Evolutionary conservation across 2,888 invertebrate species (phyloP), one percentile per base, ranked within the genome.

Genomic region (Meiosimyza platycephala): DNA sequence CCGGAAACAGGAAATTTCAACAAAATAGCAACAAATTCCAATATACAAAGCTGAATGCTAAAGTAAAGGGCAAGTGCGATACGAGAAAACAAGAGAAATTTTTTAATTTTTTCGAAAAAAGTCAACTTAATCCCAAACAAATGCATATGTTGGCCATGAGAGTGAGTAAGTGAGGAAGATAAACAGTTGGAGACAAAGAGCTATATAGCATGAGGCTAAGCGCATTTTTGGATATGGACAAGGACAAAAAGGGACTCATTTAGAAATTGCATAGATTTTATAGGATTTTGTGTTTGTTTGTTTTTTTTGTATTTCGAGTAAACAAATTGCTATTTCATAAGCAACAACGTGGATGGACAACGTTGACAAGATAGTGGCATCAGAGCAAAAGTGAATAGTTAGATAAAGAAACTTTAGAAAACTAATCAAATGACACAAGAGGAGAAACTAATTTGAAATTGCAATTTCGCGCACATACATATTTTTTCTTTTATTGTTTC

Each of bases 1-100:
- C 47, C 63, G 54, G 62, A 70, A 54, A 47, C 62, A n/a, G 70
- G 62, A 63, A 62, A 70, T 63, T 70, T 47, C 33, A 70, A 63
- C 63, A 63, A 70, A 62, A 63, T 48, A 63, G 52, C 63, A 54
- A 70, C 70, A 70, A 70, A 70, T 70, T 63, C 40, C 70, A 40
- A 48, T 28, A 33, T 51, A 63, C 40, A 47, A 6, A 40, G 50
- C 9, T 22, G 5, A 64, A 15, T 18, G 59, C 28, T 33, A 60
- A 28, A 28, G 28, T 28, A 28, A 60, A 22, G 48, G 13, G 13
- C 59, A 15, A 22, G 15, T 22, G 28, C 59, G 33, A 48, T 57
- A 33, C 33, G 33, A 28, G n/a, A 13, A 57, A 13, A 59, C 54
- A 6, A 12, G 15, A 6, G n/a, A 6, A 55, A 52, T 16, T 40